These are phyloP conservation scores for Bombus confusus DNA, from an alignment of 1,140 invertebrate genomes.

Conservation along the genomic window DNA sequence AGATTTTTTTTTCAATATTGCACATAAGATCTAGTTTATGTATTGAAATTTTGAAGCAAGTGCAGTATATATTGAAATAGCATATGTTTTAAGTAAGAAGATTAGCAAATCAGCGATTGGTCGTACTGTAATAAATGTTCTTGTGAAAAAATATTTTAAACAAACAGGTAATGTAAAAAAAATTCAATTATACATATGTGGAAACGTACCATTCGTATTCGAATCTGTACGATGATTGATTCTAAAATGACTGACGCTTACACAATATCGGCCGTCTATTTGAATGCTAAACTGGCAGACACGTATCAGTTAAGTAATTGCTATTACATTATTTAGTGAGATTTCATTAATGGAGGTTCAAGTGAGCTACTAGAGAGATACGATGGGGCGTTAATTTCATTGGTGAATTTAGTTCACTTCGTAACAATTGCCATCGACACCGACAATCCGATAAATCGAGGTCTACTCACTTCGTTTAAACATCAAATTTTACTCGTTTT, in stretches of 20 bases:
- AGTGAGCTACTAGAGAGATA: conserved; percentile 52
- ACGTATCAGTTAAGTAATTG: conserved; percentile 64
- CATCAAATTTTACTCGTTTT: not conserved
- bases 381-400: conserved; percentile 57
- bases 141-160: not conserved
- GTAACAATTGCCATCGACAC: conserved; percentile 47
- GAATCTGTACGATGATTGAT: conserved; percentile 9
- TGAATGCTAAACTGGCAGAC: not conserved
- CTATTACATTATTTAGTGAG: conserved; percentile 68
- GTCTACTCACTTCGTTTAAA: not conserved
- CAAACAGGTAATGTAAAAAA: not conserved
- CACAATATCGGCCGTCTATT: conserved; percentile 6
- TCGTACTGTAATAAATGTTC: not conserved
- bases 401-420: conserved; percentile 22
- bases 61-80: no score
- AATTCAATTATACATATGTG: not conserved
- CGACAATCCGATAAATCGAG: not conserved
- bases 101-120: no score
- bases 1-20: no score
- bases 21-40: no score
- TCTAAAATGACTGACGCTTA: conserved; percentile 9
- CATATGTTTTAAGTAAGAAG: no score
- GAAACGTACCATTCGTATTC: not conserved
- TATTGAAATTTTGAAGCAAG: no score
- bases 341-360: conserved; percentile 54